phyloP scores from a whole-genome alignment of 1,140 invertebrate species.

The Neotoxoptera formosana region DNA sequence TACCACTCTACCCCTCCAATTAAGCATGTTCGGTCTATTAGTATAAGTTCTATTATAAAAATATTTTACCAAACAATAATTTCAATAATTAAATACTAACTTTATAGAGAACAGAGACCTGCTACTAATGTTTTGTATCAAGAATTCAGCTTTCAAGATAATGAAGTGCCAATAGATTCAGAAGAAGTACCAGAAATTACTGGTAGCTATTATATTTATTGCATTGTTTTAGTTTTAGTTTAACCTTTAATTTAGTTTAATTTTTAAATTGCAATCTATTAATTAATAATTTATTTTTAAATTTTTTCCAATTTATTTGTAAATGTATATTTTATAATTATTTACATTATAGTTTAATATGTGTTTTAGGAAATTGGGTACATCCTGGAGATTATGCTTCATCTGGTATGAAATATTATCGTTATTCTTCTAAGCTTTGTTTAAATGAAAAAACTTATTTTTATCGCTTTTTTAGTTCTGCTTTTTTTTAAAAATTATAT shows the following conservation, averaged over 20 bases:
- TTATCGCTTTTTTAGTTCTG: constrained; percentile 39
- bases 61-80: not conserved
- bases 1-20: too few relatives aligned
- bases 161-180: constrained; percentile 80
- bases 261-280: not conserved
- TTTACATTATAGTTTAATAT: constrained; percentile 56
- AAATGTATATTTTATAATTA: constrained; percentile 37
- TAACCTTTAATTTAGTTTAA: not conserved
- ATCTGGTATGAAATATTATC: constrained; percentile 78
- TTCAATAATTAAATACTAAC: not conserved
- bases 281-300: not conserved
- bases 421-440: constrained; percentile 50
- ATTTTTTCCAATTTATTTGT: not conserved
- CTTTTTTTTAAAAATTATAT: constrained; percentile 25
- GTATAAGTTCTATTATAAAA: not conserved
- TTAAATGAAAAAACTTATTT: not conserved
- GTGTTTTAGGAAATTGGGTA: constrained; percentile 87
- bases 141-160: constrained; percentile 89
- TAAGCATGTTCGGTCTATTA: too few relatives aligned
- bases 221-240: not conserved
- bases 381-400: constrained; percentile 98
- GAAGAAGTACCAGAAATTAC: constrained; percentile 88
- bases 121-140: constrained; percentile 87
- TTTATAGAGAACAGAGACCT: constrained; percentile 78
- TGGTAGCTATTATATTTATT: constrained; percentile 68